Conservation (phyloP, 2,113 vertebrate species). For the Lamprotornis superbus region DNA sequence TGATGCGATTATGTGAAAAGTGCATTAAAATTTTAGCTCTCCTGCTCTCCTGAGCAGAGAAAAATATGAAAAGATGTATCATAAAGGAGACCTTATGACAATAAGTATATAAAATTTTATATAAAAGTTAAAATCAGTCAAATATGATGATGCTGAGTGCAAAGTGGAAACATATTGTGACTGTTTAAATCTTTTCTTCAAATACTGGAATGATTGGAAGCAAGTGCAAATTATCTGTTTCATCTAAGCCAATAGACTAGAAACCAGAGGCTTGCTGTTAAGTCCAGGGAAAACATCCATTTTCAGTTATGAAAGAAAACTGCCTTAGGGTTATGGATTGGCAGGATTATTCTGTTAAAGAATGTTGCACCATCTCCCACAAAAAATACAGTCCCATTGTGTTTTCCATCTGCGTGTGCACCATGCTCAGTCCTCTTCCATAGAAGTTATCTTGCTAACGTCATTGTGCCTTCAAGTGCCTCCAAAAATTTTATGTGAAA, state of each 20-base stretch:
- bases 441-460: background rate
- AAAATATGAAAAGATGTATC: background rate
- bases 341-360: background rate
- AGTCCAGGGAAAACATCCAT: background rate
- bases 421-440: background rate
- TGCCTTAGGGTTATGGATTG: background rate
- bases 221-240: background rate
- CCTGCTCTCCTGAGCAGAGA: background rate
- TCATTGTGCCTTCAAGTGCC: background rate
- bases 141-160: background rate
- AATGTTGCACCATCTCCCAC: background rate
- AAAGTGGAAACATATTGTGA: background rate
- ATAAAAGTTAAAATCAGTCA: background rate
- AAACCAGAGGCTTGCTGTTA: background rate
- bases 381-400: background rate
- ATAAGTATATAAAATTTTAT: background rate
- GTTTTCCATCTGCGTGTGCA: background rate
- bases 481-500: background rate
- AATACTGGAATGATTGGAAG: background rate
- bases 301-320: constrained; percentile 20
- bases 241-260: background rate
- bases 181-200: background rate
- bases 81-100: background rate
- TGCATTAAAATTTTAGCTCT: background rate
- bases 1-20: background rate